Evolutionary conservation across 30 jellyfish, hydroid and myxozoan genomes (phyloP), one percentile per base, ranked within the genome.

Genomic region (Aurelia sp.): DNA sequence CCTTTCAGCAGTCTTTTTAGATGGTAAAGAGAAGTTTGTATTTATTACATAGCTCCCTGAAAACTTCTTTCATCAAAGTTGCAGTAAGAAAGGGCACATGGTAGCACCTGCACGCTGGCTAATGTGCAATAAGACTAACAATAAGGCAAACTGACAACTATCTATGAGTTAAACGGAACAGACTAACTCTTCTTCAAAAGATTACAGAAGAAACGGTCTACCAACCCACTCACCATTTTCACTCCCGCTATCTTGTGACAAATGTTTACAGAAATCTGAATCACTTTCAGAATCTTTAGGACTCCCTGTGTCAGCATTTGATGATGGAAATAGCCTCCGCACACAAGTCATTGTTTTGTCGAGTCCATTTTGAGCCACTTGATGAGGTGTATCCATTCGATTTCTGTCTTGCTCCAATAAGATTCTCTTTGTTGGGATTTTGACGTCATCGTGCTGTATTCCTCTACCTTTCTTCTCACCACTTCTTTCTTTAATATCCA

Each of bases 271-370:
- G 41, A 84, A 70, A 18, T 84, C 93, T 4, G 93, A 84, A 44
- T 84, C 93, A 30, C 82, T 84, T 60, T 84, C 93, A 5, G 93
- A 84, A 20, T 84, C 93, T 47, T 53, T 60, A n/a, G 84, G 51
- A 40, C 38, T 19, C 21, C 58, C 51, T 52, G 59, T 44, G 12
- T 64, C 82, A 17, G 24, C 15, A 22, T 63, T 72, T 22, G 88
- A 22, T 18, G 82, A 22, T 33, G 93, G 93, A 50, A 84, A 84
- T 24, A 84, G 79, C 50, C 88, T 60, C 17, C 93, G 48, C 13
- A 62, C 93, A 50, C 93, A 84, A 50, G 74, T 75, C 82, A 84
- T 40, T 10, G 88, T 44, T 63, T 73, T 84, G 48, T 52, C 82
- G 20, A 10, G 41, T 44, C 64, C 67, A 24, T 52, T 68, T 57